phyloP scores from a whole-genome alignment of 2,113 vertebrate species.

The Phaethon lepturus region DNA sequence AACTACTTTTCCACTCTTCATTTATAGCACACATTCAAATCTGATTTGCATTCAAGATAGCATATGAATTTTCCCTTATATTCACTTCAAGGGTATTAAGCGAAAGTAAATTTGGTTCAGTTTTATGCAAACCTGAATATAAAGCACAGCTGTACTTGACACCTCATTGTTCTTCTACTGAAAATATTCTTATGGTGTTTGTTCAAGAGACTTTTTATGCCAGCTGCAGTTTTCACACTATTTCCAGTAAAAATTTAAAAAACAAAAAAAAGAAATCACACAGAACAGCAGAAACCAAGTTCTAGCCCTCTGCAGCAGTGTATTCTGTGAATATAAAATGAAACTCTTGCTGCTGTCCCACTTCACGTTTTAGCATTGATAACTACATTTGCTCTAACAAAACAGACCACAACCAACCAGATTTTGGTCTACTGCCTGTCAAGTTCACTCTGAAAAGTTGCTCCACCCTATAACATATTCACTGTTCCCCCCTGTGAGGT shows the following conservation, averaged over 20 bases:
- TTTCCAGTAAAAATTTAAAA: background rate
- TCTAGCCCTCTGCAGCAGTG: background rate
- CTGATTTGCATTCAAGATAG: constrained; percentile 55
- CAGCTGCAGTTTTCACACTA: constrained; percentile 26
- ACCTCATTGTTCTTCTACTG: constrained; percentile 50
- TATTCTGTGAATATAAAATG: background rate
- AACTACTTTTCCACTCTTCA: constrained; percentile 43
- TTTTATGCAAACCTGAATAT: constrained; percentile 51
- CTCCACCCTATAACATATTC: background rate
- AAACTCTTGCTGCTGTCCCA: background rate
- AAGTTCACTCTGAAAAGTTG: background rate
- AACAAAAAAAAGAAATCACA: background rate
- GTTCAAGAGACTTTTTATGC: background rate
- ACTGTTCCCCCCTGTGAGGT: background rate
- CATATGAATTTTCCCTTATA: constrained; percentile 56
- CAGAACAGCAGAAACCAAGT: background rate
- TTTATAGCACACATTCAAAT: constrained; percentile 39
- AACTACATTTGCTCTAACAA: background rate
- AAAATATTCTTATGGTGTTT: constrained; percentile 51
- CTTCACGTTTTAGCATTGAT: background rate
- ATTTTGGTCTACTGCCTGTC: background rate
- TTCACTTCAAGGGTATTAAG: constrained; percentile 26
- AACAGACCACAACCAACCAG: background rate
- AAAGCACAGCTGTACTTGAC: constrained; percentile 55
- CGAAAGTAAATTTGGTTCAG: constrained; percentile 21